phyloP scores from a whole-genome alignment of 2,113 vertebrate genomes.

The Sturnira hondurensis region DNA sequence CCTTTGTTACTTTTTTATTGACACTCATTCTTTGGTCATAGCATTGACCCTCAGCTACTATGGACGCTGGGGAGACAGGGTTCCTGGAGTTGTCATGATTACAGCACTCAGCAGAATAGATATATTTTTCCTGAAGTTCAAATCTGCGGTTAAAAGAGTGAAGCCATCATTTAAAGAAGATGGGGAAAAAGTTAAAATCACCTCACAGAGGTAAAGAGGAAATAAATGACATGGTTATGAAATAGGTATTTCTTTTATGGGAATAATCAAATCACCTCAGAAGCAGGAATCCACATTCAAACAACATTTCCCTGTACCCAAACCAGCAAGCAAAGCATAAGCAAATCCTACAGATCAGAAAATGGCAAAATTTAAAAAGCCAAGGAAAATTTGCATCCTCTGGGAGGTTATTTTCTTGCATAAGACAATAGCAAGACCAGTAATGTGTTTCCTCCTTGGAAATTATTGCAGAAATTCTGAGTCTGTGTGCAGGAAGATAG shows the following conservation, averaged over 20 bases:
- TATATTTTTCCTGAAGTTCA: neutral
- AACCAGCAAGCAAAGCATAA: constrained; percentile 41
- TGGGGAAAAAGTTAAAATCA: neutral
- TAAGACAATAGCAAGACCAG: neutral
- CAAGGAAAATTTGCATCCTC: neutral
- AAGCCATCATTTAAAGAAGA: neutral
- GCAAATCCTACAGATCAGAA: constrained; percentile 26
- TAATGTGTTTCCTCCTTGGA: neutral
- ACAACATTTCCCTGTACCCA: constrained; percentile 19
- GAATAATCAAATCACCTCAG: constrained; percentile 44
- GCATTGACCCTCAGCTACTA: neutral
- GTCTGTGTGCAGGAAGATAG: neutral
- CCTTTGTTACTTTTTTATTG: neutral
- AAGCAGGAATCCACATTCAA: neutral
- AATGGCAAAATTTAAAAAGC: neutral
- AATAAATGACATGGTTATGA: neutral
- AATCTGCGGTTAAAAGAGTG: neutral
- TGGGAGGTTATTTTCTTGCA: neutral
- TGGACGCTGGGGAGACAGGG: neutral
- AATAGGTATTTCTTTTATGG: neutral
- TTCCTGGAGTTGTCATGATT: neutral
- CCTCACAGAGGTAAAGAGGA: neutral
- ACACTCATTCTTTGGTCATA: neutral
- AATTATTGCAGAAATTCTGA: neutral
- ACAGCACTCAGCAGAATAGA: neutral